Conservation (phyloP, 2,888 invertebrate genomes). For the Geophilus truncorum region DNA sequence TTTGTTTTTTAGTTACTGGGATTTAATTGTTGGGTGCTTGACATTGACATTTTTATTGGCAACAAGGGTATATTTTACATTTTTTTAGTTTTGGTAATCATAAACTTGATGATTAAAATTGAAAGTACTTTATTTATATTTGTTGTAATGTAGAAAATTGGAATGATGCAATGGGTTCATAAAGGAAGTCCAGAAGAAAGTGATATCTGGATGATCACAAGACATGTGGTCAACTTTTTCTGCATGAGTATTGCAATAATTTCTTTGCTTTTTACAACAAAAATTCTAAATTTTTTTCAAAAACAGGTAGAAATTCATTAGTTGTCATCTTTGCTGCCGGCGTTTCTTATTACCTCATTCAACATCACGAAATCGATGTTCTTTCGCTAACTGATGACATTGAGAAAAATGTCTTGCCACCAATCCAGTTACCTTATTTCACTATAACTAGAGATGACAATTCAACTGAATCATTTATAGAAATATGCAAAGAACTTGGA, state of each 20-base stretch:
- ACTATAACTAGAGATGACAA: neutral
- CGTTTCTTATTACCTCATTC: neutral
- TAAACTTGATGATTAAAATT: too few species aligned
- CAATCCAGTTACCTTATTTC: neutral
- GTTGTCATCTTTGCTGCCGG: neutral
- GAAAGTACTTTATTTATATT: neutral
- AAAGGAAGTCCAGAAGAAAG: neutral
- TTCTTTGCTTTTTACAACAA: neutral
- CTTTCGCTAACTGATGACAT: neutral
- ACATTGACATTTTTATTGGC: slow-evolving; percentile 36
- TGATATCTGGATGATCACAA: neutral
- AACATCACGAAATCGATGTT: neutral
- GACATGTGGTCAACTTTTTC: neutral
- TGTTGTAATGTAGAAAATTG: neutral
- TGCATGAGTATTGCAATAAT: slow-evolving; percentile 14
- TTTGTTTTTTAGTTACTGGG: neutral
- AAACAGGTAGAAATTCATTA: neutral
- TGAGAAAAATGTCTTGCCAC: neutral
- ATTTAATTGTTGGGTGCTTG: neutral
- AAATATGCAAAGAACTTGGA: slow-evolving; percentile 14
- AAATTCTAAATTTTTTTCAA: neutral
- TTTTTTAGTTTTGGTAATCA: too few species aligned
- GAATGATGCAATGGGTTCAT: neutral
- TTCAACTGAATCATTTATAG: neutral
- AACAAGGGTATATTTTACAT: too few species aligned